Evolutionary conservation across 2,888 invertebrate species (phyloP), one percentile per base, ranked within the genome.

Genomic region (Timema cristinae): DNA sequence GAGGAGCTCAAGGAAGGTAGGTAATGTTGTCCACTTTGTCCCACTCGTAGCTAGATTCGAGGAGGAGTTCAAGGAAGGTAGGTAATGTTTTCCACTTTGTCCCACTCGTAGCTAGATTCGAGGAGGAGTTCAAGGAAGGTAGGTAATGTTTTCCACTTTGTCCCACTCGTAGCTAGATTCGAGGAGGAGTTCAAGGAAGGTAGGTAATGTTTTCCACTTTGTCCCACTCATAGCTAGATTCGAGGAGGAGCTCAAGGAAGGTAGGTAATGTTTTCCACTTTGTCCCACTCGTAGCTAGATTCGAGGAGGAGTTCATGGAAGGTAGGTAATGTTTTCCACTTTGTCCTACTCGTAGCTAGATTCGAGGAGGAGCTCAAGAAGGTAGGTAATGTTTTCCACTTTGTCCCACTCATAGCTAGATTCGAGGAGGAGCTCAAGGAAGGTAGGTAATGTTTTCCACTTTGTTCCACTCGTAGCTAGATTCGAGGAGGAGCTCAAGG

Each of bases 111-210:
- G 32, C 1, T 32, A 89, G 89, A 79, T 80, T 93, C 70, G 94
- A 95, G 80, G 86, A 85, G 67, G 90, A 93, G 78, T 92, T 89
- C 78, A 92, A 91, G 83, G 92, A 92, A 86, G 93, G 91, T 91
- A 80, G 70, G 56, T 15, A 71, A 5, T 32, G 32, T 32, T 32
- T 32, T 54, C 13, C 32, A 50, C 48, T 7, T 32, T 32, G 32
- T 32, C 32, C 32, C 32, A 4, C 32, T 32, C 4, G 32, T 32
- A 32, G 32, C 1, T 32, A 89, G 89, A 79, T 80, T 93, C 70
- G 94, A 95, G 80, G 86, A 85, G 67, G 90, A 93, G 78, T 92
- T 89, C 78, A 92, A 91, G 83, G 92, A 92, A 86, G 93, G 91
- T 91, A 80, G 70, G 56, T 15, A 71, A 5, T 32, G 32, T 32